Percentiles rank a stretch among this genome's conserved stretches.
Evolutionary conservation across 2,113 vertebrate genomes (phyloP).

Genomic region (Hiodon tergisus): DNA sequence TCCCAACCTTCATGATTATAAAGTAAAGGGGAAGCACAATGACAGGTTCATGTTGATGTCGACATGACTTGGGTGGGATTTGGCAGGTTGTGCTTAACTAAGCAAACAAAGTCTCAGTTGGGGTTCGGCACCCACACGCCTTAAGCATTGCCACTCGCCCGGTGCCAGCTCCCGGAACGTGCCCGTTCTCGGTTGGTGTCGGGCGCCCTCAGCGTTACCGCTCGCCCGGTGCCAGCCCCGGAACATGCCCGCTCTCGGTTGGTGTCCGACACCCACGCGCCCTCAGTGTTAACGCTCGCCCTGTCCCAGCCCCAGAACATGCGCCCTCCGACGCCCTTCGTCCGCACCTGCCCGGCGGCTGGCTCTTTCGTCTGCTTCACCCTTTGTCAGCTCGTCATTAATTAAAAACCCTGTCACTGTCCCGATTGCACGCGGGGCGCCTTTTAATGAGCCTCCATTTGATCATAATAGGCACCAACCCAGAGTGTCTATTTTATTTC

Average conservation of each 20-base stretch:
- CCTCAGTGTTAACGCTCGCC: constrained; percentile 53
- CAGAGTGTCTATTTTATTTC: constrained; percentile 49
- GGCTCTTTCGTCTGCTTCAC: constrained; percentile 68
- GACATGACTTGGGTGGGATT: too few relatives aligned
- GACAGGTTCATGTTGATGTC: too few relatives aligned
- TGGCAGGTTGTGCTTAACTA: too few relatives aligned
- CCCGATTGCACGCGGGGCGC: constrained; percentile 55
- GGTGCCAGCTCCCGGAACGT: constrained; percentile 19
- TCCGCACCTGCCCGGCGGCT: constrained; percentile 65
- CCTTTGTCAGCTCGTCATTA: constrained; percentile 70
- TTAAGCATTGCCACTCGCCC: not conserved
- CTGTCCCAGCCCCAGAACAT: constrained; percentile 43
- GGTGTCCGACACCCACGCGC: constrained; percentile 35
- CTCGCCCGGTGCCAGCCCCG: not conserved
- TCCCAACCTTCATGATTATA: too few relatives aligned
- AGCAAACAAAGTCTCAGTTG: not conserved
- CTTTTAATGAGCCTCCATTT: constrained; percentile 72
- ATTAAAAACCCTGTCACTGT: constrained; percentile 61
- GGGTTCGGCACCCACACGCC: not conserved
- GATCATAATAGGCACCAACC: constrained; percentile 62
- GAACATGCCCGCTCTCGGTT: not conserved
- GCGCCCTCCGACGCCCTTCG: not conserved
- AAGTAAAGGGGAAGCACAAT: too few relatives aligned
- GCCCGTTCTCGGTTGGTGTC: constrained; percentile 47
- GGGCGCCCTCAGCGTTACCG: constrained; percentile 6